Percentiles rank a stretch among this genome's conserved stretches.
Conservation (phyloP, 2,888 invertebrate genomes). For the Schrankia costaestrigalis region DNA sequence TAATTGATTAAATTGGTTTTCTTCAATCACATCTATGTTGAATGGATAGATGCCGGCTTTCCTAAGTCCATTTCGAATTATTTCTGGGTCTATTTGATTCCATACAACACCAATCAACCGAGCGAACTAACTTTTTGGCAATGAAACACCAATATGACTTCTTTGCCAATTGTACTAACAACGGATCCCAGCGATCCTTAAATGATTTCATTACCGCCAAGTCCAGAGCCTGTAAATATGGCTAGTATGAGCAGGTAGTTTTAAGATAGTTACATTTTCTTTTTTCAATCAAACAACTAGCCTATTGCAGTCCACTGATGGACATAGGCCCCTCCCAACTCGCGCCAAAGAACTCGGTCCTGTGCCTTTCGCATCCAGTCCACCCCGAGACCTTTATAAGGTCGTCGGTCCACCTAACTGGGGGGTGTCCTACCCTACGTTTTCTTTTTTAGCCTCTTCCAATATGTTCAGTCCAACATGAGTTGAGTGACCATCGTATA, state of each 20-base stretch:
- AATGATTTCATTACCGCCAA: conserved; percentile 26
- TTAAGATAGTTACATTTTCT: conserved; percentile 22
- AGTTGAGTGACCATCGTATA: conserved; percentile 28
- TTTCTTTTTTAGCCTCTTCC: conserved; percentile 10
- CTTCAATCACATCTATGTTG: conserved; percentile 15
- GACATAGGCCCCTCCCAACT: too few relatives aligned
- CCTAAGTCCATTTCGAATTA: conserved; percentile 27
- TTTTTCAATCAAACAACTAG: too few relatives aligned
- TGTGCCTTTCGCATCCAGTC: too few relatives aligned
- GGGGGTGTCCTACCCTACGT: too few relatives aligned
- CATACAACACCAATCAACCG: conserved; percentile 25
- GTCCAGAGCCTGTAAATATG: conserved; percentile 28
- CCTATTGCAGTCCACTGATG: too few relatives aligned
- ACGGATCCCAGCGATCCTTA: conserved; percentile 27
- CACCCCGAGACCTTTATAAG: too few relatives aligned
- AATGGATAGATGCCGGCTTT: conserved; percentile 33
- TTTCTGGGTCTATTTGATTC: conserved; percentile 19
- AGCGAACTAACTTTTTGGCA: conserved; percentile 28
- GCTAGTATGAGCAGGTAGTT: conserved; percentile 26
- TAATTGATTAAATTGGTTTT: conserved; percentile 16
- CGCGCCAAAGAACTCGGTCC: too few relatives aligned
- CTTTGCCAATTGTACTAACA: conserved; percentile 27
- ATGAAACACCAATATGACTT: conserved; percentile 10
- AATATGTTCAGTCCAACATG: conserved; percentile 23
- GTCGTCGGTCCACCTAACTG: too few relatives aligned